Base-by-base conservation (phyloP, 1,140 invertebrate genomes). In the Brachionus manjavacas region DNA sequence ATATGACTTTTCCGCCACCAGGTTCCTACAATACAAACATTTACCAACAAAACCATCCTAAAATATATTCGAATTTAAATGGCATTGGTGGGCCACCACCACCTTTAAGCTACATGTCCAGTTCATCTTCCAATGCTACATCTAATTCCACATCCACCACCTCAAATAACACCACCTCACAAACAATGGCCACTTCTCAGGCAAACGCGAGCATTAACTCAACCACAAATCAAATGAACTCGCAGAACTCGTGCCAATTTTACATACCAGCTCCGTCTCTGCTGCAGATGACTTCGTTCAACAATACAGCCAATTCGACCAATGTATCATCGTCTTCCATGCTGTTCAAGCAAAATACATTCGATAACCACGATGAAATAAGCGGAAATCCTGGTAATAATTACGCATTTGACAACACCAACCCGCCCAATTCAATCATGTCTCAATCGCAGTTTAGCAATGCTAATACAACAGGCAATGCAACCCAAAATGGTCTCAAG, bases 121-220 rank as follows among this genome's bases (percentile, higher is more conserved):
- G 49, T 64, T 81, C 79, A 4, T 81, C 79, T 20, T 81, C 79
- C n/a, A 81, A 81, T 81, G 52, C 79, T 23, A 81, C 79, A 23
- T 81, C 79, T 3, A 81, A 81, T 28, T 64, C 79, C 9, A 81
- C 79, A 14, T 64, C 64, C 6, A 81, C 79, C 23, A 81, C 79
- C 25, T 76, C 72, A 12, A 76, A 76, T 76, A 76, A 76, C 46
- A 76, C 72, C 9, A 76, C 72, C 1, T 76, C 41, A 7, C 72
- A 76, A 14, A 76, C 72, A 9, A 76, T 76, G 7, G 72, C 72
- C 14, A 76, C 41, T 11, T 49, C 72, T 12, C 39, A 49, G 25
- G 31, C 72, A 12, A 46, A 49, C 25, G 72, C 41, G 20, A 49
- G 72, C 46, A 3, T 31, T 4, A 76, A 49, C 25, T 46, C 72